These are phyloP conservation scores for Drosophila subquinaria DNA, from an alignment of 2,888 invertebrate genomes.

Conservation along the genomic window DNA sequence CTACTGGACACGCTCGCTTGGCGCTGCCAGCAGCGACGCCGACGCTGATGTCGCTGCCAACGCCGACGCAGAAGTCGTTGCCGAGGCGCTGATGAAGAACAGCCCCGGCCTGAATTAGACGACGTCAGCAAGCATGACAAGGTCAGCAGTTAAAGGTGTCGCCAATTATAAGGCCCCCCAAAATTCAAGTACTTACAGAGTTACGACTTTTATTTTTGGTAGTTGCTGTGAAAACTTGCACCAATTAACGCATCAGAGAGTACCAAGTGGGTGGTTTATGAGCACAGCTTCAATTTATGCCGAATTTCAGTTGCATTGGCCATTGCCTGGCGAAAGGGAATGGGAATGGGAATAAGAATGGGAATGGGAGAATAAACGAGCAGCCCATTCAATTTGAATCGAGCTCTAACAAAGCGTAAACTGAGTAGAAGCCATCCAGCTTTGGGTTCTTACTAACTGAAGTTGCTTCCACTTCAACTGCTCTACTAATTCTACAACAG, in stretches of 20 bases:
- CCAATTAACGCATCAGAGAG: constrained; percentile 73
- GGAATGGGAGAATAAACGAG: constrained; percentile 2
- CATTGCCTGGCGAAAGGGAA: constrained; percentile 3
- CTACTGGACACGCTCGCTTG: constrained; percentile 47
- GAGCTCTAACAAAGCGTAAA: constrained; percentile 70
- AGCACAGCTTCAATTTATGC: constrained; percentile 7
- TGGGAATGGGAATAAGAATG: not conserved
- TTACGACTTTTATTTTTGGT: constrained; percentile 20
- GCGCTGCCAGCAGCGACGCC: constrained; percentile 18
- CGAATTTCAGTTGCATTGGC: constrained; percentile 55
- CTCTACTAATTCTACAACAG: constrained; percentile 59
- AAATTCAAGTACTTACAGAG: constrained; percentile 6
- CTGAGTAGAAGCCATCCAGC: constrained; percentile 11
- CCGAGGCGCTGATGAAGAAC: constrained; percentile 75
- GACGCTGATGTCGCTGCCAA: not conserved
- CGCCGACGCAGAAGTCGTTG: constrained; percentile 37
- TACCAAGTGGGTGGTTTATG: constrained; percentile 5
- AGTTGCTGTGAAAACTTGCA: constrained; percentile 73
- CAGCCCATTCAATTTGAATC: constrained; percentile 54
- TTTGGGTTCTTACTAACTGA: constrained; percentile 33
- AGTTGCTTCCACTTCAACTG: constrained; percentile 65
- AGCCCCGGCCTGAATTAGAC: constrained; percentile 81
- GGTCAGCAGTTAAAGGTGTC: constrained; percentile 79
- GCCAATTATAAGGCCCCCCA: constrained; percentile 64
- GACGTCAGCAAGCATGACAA: constrained; percentile 79